Base-by-base conservation (phyloP, 2,797 vertebrate species). In the Steatocranus sp. region DNA sequence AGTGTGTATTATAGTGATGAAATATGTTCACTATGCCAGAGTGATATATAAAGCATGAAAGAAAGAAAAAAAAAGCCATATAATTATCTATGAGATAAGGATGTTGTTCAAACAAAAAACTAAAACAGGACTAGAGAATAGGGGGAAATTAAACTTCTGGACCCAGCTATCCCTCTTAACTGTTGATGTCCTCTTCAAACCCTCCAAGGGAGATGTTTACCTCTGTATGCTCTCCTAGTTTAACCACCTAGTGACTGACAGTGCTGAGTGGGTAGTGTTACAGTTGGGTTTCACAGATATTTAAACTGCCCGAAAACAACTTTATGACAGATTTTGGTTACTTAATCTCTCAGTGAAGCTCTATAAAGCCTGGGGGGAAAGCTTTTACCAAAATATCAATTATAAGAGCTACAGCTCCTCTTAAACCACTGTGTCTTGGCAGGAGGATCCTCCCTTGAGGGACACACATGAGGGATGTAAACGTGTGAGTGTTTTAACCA, bases 401-500 rank as follows among this genome's bases (percentile, higher is more conserved):
- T 43, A 34, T 23, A 63, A 27, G 41, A 0, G 34, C 54, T 75
- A 27, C 63, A 61, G 49, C 23, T 38, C 43, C 43, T 48, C 25
- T 73, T 73, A 73, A 73, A 73, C 43, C 41, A 9, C 25, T 8
- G 68, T 73, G 43, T 73, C 43, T 0, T 73, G 68, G 68, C 43
- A 49, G 43, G 43, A 48, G 43, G 68, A 73, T 48, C 17, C 68
- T 66, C 38, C 58, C 83, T 34, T 18, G 23, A 77, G 50, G 61
- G 84, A 83, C 56, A 43, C 34, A 53, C 30, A 82, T 75, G n/a
- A 86, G 43, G 61, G 51, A 89, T 70, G 78, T 84, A 83, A 74
- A 50, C 75, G 48, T 82, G 73, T 83, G 83, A 30, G 32, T 77
- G 75, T 76, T 81, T 83, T 54, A 89, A 81, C 84, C 76, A 18